Evolutionary conservation across 2,888 invertebrate species (phyloP).

Genomic region (Eumerus sabulonum): DNA sequence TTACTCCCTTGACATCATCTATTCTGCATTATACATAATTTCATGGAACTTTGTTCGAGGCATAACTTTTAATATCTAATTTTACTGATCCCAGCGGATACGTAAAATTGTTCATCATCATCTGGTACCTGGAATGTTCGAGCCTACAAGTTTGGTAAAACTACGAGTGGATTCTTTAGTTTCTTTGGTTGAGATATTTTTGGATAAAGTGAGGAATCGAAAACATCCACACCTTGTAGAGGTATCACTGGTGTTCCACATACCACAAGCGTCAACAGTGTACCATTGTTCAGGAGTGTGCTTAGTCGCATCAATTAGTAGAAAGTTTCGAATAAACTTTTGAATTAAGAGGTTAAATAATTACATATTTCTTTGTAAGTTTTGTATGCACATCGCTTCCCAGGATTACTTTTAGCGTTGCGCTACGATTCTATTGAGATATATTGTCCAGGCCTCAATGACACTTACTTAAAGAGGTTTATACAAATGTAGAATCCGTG

Average conservation of each 20-base stretch:
- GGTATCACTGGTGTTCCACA: constrained; percentile 1
- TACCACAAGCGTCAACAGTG: constrained; percentile 18
- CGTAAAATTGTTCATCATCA: constrained; percentile 67
- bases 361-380: constrained; percentile 31
- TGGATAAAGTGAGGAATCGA: constrained; percentile 43
- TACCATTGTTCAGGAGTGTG: constrained; percentile 35
- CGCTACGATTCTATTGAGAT: neutral
- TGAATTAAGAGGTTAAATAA: constrained; percentile 61
- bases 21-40: constrained; percentile 65
- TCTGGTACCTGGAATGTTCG: constrained; percentile 60
- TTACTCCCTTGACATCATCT: constrained; percentile 65
- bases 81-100: constrained; percentile 66
- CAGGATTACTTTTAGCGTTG: too few relatives aligned
- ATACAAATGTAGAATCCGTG: too few relatives aligned
- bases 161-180: constrained; percentile 8
- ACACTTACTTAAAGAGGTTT: too few relatives aligned
- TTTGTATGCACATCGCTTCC: constrained; percentile 3
- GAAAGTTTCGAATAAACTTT: constrained; percentile 65
- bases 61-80: constrained; percentile 66
- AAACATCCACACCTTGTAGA: constrained; percentile 32
- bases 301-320: constrained; percentile 58
- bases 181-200: constrained; percentile 24
- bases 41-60: constrained; percentile 57
- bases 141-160: constrained; percentile 35
- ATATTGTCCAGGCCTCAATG: too few relatives aligned